A percentile compares a stretch with the other conserved stretches of the same genome.
Conservation (phyloP, 2,797 vertebrate genomes). For the Falco novaeseelandiae region DNA sequence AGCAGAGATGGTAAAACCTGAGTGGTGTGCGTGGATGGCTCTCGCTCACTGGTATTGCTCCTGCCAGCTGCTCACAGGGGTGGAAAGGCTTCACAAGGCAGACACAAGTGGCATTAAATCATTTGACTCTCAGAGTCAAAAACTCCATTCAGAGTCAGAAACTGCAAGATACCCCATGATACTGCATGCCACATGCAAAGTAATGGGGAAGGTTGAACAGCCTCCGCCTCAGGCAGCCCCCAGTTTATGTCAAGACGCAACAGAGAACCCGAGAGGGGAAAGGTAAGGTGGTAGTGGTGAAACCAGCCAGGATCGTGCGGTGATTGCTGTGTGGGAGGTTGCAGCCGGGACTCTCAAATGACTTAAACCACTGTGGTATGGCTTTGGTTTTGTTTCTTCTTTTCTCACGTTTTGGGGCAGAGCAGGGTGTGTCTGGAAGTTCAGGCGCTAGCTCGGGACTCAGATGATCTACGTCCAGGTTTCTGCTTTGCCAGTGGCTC, state of each 20-base stretch:
- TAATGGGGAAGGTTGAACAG: background rate
- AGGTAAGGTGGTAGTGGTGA: background rate
- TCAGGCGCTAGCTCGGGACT: background rate
- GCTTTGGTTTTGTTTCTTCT: constrained; percentile 33
- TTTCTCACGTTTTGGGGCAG: constrained; percentile 30
- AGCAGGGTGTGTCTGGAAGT: background rate
- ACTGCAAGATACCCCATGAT: background rate
- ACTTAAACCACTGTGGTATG: background rate
- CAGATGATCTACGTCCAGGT: background rate
- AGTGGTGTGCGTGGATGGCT: background rate
- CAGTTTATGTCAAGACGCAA: background rate
- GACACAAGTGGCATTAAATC: background rate
- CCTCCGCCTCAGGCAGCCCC: constrained; percentile 4
- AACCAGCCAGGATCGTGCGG: background rate
- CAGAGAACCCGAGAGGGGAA: background rate
- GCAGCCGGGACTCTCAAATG: background rate
- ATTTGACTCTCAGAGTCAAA: background rate
- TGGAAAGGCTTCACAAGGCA: background rate
- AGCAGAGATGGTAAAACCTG: background rate
- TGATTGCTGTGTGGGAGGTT: constrained; percentile 11
- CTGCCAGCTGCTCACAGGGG: background rate
- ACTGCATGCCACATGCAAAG: background rate
- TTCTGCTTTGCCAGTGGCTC: background rate
- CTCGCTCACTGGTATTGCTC: background rate
- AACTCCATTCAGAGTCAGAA: background rate